These are phyloP conservation scores for Synergus umbraculus DNA, from an alignment of 2,888 invertebrate genomes.

Conservation along the genomic window DNA sequence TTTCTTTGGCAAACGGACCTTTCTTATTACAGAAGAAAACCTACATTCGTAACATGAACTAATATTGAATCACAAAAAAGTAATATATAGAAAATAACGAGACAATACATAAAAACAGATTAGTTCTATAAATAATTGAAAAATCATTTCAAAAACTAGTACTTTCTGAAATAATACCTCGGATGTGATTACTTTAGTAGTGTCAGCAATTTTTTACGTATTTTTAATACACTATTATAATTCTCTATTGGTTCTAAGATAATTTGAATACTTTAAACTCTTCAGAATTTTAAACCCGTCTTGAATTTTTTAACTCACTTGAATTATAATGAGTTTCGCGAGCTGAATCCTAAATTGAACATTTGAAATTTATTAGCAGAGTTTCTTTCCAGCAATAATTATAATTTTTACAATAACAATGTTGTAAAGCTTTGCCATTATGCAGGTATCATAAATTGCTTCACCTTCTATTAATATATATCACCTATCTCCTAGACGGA, in stretches of 20 bases:
- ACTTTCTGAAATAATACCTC: neutral
- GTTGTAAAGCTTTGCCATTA: neutral
- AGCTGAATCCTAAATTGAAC: neutral
- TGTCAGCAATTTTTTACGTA: neutral
- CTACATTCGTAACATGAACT: neutral
- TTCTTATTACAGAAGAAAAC: neutral
- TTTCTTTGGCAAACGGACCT: neutral
- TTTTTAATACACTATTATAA: neutral
- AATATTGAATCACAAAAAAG: neutral
- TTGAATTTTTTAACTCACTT: neutral
- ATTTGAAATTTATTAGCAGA: neutral
- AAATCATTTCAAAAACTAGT: neutral
- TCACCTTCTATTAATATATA: slow-evolving; percentile 15
- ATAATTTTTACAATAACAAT: neutral
- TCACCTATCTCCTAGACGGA: neutral
- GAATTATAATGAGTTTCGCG: neutral
- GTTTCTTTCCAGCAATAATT: neutral
- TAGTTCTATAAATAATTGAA: neutral
- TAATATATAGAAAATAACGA: neutral
- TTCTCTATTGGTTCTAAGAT: neutral
- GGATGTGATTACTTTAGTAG: neutral
- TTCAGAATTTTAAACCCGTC: neutral
- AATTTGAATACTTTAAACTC: neutral
- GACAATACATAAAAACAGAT: neutral
- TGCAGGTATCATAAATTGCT: neutral